phyloP scores from a whole-genome alignment of 2,113 vertebrate species.

The Xiphophorus couchianus region DNA sequence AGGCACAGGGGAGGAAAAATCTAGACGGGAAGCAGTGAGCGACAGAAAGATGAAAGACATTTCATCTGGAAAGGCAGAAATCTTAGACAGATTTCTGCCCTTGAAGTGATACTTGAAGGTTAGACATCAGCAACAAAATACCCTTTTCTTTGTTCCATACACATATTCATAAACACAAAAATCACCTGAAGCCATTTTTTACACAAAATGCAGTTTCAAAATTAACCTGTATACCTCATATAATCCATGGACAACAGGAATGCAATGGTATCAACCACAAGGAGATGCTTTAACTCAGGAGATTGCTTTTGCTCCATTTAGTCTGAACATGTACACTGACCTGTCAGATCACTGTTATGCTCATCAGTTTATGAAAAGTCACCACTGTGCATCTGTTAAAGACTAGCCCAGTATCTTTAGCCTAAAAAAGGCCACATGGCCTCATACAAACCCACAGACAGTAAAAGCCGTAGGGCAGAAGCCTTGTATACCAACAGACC shows the following conservation, averaged over 20 bases:
- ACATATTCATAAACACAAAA: background rate
- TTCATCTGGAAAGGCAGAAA: background rate
- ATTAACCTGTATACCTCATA: conserved; percentile 1
- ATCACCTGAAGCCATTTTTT: conserved; percentile 18
- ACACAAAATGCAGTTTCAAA: conserved; percentile 18
- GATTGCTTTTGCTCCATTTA: conserved; percentile 46
- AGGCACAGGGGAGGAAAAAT: conserved; percentile 15
- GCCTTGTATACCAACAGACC: conserved; percentile 25
- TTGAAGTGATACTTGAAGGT: background rate
- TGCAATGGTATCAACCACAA: conserved; percentile 2
- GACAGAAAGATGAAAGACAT: background rate
- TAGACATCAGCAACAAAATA: conserved; percentile 12
- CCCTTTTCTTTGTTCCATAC: conserved; percentile 8
- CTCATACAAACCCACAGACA: conserved; percentile 20
- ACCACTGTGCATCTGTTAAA: conserved; percentile 27
- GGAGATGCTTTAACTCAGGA: conserved; percentile 26
- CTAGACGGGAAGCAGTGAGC: conserved; percentile 19
- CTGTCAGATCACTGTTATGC: conserved; percentile 19
- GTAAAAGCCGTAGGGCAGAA: conserved; percentile 31
- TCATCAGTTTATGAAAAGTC: conserved; percentile 35
- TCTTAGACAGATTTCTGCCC: too few relatives aligned
- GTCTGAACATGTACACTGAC: conserved; percentile 41
- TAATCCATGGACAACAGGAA: conserved; percentile 26
- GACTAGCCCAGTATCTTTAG: conserved; percentile 9
- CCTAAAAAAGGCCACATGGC: conserved; percentile 23